Conservation (phyloP, 1,140 invertebrate species). For the Solenopsis fugax region DNA sequence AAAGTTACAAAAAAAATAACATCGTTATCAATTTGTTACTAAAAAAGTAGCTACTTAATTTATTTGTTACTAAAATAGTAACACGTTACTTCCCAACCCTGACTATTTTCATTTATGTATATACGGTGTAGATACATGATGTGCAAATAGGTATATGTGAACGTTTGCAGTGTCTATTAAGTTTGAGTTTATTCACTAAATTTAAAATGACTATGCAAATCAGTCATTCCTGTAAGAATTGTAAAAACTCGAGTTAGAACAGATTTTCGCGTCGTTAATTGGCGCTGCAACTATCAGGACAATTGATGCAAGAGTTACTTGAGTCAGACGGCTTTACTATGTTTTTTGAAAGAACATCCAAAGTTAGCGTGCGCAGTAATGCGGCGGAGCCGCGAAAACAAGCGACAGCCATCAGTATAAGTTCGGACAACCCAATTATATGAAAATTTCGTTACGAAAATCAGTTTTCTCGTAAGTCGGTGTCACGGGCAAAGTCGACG, state of each 20-base stretch:
- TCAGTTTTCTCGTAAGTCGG: slow-evolving; percentile 52
- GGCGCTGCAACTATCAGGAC: neutral
- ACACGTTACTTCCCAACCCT: no score
- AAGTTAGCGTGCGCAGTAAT: slow-evolving; percentile 14
- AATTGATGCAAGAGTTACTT: slow-evolving; percentile 37
- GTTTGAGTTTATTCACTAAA: neutral
- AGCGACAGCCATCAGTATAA: slow-evolving; percentile 39
- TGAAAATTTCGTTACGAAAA: slow-evolving; percentile 59
- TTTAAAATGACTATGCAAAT: neutral
- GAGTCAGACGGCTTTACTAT: slow-evolving; percentile 5
- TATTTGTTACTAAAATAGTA: no score
- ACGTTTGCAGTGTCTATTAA: neutral
- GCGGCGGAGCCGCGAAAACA: slow-evolving; percentile 20
- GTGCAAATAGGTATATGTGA: neutral
- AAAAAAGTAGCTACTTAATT: no score
- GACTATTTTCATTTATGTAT: neutral
- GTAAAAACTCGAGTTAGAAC: neutral
- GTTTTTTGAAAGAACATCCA: slow-evolving; percentile 28
- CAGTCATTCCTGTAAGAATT: neutral
- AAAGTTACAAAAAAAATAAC: no score
- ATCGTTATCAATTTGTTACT: no score
- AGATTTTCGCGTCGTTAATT: neutral
- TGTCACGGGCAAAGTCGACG: slow-evolving; percentile 7
- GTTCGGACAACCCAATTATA: slow-evolving; percentile 43
- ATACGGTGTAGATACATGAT: neutral